phyloP scores from a whole-genome alignment of 2,113 vertebrate species.

The Etheostoma spectabile region DNA sequence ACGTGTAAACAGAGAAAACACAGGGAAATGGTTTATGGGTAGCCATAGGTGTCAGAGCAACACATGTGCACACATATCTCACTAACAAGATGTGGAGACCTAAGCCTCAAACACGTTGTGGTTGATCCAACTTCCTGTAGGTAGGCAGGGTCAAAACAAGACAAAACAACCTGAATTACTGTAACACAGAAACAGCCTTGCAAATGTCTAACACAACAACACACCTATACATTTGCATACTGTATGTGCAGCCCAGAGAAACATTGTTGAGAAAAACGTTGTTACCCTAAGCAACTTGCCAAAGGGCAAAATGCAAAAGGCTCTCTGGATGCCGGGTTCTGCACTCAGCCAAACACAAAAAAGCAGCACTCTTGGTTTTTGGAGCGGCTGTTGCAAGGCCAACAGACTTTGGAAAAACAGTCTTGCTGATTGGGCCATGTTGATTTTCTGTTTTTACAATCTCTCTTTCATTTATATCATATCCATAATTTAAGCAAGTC shows the following conservation, averaged over 20 bases:
- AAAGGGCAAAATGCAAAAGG: neutral
- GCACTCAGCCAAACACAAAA: neutral
- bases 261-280: no score
- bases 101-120: neutral
- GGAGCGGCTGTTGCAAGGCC: no score
- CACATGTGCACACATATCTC: neutral
- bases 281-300: neutral
- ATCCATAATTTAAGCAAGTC: neutral
- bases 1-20: neutral
- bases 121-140: neutral
- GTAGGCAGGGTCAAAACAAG: neutral
- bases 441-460: neutral
- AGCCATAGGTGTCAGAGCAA: no score
- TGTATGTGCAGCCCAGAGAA: neutral
- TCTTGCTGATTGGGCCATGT: neutral
- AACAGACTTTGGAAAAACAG: conserved; percentile 11
- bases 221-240: neutral
- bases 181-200: neutral
- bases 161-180: no score
- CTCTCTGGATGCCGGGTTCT: neutral
- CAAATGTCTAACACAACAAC: rapidly evolving
- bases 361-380: neutral
- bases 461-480: neutral
- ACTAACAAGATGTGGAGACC: neutral
- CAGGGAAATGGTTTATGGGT: no score